phyloP scores from a whole-genome alignment of 2,797 vertebrate species.

The Anniella stebbinsi region DNA sequence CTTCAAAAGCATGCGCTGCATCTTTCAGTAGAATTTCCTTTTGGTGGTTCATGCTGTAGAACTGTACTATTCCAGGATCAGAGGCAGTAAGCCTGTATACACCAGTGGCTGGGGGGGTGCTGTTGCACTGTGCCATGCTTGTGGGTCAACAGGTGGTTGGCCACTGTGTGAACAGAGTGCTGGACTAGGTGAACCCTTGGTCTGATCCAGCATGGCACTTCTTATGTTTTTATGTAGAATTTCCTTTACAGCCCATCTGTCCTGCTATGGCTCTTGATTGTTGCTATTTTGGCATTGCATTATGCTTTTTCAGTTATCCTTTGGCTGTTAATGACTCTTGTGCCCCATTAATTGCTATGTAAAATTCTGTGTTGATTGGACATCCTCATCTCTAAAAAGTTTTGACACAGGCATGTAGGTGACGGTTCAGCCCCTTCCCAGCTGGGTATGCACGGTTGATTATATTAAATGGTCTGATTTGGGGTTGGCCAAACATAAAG shows the following conservation, averaged over 20 bases:
- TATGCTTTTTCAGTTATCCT: background rate
- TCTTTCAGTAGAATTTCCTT: background rate
- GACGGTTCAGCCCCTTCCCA: background rate
- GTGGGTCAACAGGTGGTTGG: no score
- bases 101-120: no score
- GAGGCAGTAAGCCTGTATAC: no score
- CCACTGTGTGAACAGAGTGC: no score
- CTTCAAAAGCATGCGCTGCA: no score
- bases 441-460: background rate
- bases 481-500: no score
- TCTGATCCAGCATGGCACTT: no score
- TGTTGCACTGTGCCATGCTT: no score
- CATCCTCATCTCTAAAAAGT: background rate
- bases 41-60: background rate
- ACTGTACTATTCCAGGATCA: no score
- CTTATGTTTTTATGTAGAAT: background rate
- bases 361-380: background rate
- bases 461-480: no score
- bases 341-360: background rate
- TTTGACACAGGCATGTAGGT: background rate
- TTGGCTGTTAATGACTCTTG: background rate
- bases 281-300: background rate
- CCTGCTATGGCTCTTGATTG: background rate
- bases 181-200: no score
- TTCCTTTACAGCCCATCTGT: background rate